Base-by-base conservation (phyloP, 2,888 invertebrate species). In the Cotesia congregata region DNA sequence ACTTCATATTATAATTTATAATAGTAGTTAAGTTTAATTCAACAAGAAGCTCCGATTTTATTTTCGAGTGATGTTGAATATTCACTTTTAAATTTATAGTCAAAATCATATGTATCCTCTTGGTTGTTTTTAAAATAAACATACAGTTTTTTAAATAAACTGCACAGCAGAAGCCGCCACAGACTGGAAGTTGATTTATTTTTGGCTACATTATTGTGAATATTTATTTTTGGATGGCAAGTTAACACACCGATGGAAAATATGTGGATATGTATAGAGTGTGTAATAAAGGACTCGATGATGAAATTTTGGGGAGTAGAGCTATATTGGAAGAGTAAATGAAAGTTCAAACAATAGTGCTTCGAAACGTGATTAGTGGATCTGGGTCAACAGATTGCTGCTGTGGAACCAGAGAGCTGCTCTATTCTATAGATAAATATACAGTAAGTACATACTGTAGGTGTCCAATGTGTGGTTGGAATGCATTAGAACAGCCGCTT, bases 311-410 rank as follows among this genome's bases (percentile, higher is more conserved):
- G 50, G 9, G 30, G 60, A 59, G 60, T 59, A 62, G 15, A 15
- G 62, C 15, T 12, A 65, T 65, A 65, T 65, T 65, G 65, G 7
- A 65, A 65, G 65, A 30, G 30, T 65, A 12, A 65, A 65, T 30
- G 30, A 68, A 30, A 69, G 64, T 75, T 62, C 69, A 75, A 69
- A 75, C 62, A 75, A 69, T 64, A 50, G 41, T 64, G 62, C 62
- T 72, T 71, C 17, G 72, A 67, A 67, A 76, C 61, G 39, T 60
- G 68, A 76, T 75, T 39, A 40, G 70, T 60, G 59, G 67, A 76
- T 72, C 65, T 76, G 41, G 76, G 76, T 76, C 76, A 76, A 40
- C 62, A 72, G 72, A 20, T 39, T 72, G 76, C 71, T 39, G 65
- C 20, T 50, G 12, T 7, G 50, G 9, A 12, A 12, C 12, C 50